These are phyloP conservation scores for Bombycilla garrulus DNA, from an alignment of 2,113 vertebrate genomes.

Conservation along the genomic window DNA sequence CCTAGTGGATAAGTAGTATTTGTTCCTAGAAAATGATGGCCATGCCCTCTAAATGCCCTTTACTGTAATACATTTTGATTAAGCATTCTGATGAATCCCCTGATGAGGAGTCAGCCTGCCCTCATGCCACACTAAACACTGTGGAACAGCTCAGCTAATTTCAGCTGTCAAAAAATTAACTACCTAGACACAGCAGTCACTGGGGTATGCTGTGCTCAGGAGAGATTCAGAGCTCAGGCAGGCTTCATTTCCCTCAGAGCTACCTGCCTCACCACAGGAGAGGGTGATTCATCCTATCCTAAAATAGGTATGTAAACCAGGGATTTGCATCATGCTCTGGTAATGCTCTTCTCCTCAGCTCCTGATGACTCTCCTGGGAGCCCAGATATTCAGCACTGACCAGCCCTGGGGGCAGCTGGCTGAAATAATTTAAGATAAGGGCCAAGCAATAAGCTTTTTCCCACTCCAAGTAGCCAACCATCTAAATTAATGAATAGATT, in stretches of 20 bases:
- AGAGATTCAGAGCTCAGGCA: neutral
- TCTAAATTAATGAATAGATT: neutral
- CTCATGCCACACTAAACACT: neutral
- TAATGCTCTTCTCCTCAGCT: neutral
- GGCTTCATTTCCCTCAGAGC: neutral
- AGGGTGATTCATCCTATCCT: slow-evolving; percentile 1
- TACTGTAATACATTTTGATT: neutral
- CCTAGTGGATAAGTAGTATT: neutral
- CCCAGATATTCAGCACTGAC: neutral
- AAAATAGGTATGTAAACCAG: neutral
- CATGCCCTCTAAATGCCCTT: slow-evolving; percentile 1
- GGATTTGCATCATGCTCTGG: neutral
- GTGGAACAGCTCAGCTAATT: slow-evolving; percentile 10
- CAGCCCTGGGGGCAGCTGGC: neutral
- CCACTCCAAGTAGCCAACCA: neutral
- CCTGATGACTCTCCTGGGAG: neutral
- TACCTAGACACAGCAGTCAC: neutral
- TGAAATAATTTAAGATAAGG: neutral
- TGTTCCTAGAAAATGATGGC: neutral
- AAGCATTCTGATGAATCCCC: neutral
- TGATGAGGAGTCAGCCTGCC: neutral
- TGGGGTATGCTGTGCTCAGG: fast-evolving
- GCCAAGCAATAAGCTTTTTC: neutral
- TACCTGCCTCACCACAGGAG: neutral
- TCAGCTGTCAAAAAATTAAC: slow-evolving; percentile 33